Percentiles rank a stretch among this genome's conserved stretches.
Conservation (phyloP, 2,113 vertebrate genomes). For the Lepisosteus oculatus region DNA sequence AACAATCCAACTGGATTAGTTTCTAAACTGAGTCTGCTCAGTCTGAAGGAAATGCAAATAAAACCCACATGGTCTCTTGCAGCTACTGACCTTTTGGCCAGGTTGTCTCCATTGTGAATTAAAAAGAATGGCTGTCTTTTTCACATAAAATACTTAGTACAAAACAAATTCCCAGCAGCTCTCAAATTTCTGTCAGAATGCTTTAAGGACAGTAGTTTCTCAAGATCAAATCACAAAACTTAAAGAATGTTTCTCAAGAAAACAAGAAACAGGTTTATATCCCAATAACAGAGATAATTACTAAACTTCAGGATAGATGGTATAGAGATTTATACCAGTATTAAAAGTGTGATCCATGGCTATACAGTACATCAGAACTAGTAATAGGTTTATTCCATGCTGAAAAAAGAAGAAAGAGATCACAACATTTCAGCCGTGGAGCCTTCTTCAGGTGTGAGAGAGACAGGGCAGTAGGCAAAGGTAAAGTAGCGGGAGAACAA, state of each 20-base stretch:
- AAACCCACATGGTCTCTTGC: conserved; percentile 6
- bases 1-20: conserved; percentile 5
- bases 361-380: no score
- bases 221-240: not conserved
- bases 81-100: not conserved
- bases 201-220: not conserved
- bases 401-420: no score
- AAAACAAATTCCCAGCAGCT: not conserved
- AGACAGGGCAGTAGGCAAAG: no score
- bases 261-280: no score
- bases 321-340: no score
- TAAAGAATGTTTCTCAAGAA: not conserved
- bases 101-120: not conserved
- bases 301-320: no score
- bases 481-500: no score
- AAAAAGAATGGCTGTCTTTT: not conserved
- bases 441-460: no score
- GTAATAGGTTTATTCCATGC: no score
- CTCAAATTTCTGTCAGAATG: not conserved
- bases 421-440: no score
- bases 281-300: no score
- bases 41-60: conserved; percentile 10
- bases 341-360: no score
- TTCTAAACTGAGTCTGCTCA: not conserved
- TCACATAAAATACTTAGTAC: not conserved